A percentile compares a stretch with the other conserved stretches of the same genome.
Conservation (phyloP, 30 jellyfish, hydroid and myxozoan species). For the Aurelia sp. region DNA sequence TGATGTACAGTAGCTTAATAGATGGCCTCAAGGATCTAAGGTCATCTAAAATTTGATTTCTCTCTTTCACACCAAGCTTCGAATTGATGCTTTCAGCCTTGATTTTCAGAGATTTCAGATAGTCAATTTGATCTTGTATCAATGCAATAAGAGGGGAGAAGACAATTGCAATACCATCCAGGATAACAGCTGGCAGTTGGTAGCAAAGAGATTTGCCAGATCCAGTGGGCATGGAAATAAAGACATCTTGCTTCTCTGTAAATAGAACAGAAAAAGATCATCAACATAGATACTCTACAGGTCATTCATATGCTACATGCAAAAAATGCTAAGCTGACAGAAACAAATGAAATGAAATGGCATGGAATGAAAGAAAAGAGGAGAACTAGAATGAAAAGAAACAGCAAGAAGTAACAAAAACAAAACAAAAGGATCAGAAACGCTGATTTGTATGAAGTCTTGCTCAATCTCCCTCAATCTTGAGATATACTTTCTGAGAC, state of each 20-base stretch:
- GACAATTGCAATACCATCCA: conserved; percentile 72
- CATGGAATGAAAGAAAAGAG: too few species aligned
- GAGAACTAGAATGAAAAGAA: too few species aligned
- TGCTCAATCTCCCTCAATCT: too few species aligned
- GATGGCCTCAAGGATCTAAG: conserved; percentile 66
- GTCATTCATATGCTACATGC: too few species aligned
- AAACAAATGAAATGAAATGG: too few species aligned
- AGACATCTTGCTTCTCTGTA: conserved; percentile 86
- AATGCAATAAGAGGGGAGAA: conserved; percentile 90
- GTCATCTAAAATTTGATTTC: conserved; percentile 69
- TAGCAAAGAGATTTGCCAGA: conserved; percentile 92
- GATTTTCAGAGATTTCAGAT: conserved; percentile 75
- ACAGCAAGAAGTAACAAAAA: too few species aligned
- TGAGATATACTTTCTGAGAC: too few species aligned
- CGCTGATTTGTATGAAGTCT: too few species aligned
- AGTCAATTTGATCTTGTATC: conserved; percentile 81
- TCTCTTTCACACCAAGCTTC: conserved; percentile 59
- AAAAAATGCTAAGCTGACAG: too few species aligned
- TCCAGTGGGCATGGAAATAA: conserved; percentile 95
- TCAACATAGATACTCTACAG: neutral
- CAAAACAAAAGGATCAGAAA: too few species aligned
- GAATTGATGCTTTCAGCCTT: conserved; percentile 84
- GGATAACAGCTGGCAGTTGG: conserved; percentile 85
- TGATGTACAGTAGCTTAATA: conserved; percentile 74
- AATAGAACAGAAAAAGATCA: neutral